Base-by-base conservation (phyloP, 2,113 vertebrate species). In the Hyla sarda region DNA sequence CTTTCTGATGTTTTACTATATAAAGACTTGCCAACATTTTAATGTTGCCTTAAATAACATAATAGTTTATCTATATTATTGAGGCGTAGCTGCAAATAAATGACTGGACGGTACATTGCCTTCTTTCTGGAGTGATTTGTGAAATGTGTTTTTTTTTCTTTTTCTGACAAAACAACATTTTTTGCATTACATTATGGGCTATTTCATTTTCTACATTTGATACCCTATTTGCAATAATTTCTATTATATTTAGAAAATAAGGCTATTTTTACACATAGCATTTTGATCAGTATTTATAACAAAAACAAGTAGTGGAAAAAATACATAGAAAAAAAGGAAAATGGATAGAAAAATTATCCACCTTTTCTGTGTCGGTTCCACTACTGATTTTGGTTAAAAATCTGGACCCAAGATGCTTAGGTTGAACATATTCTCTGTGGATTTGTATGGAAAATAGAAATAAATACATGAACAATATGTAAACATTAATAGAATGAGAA, bases 1-100 rank as follows among this genome's bases (percentile, higher is more conserved):
- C 2, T 58, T 56, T 69, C 25, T 30, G 19, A 76, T 19, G 17
- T 77, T 67, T 52, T 56, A 21, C 13, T 67, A 41, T 69, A 37
- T 67, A 76, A 52, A 67, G 14, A 25, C 41, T 16, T 13, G 45
- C 74, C 74, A 67, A 19, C 10, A 10, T n/a, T 67, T 85, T 76
- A 65, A 62, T 77, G 56, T 62, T 34, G 58, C 37, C 34, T 84
- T 75, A 62, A 76, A 74, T 17, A 83, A 74, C 82, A 60, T 74
- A 47, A 58, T 52, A 74, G 69, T 60, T 73, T 60, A 62, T 83
- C 30, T 76, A 41, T 75, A 76, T 75, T 75, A 47, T 76, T 76
- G 82, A 84, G 72, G 71, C 54, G 25, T 76, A 76, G 71, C 82
- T 76, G 50, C 34, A 62, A 54, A 75, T 84, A 74, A 84, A 60